Conservation (phyloP, 1,140 invertebrate species). For the Trachelipus rathkii region DNA sequence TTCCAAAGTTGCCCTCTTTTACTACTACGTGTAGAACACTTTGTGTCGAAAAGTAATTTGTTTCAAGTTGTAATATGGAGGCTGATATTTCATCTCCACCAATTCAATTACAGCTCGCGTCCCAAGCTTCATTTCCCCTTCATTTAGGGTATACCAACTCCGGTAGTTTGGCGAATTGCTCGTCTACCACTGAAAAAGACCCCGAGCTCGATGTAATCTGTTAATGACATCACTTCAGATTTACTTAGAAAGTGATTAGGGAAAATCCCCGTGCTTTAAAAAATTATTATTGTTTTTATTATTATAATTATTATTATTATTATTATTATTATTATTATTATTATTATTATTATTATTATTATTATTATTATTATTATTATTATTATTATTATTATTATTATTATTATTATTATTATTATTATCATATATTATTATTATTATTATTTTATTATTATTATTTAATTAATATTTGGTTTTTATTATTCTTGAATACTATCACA, state of each 20-base stretch:
- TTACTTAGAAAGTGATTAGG: background rate
- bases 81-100: background rate
- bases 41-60: background rate
- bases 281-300: background rate
- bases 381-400: too few species aligned
- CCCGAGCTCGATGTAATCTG: background rate
- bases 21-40: background rate
- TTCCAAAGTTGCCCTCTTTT: background rate
- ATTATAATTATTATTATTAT: background rate
- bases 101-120: background rate
- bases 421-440: too few species aligned
- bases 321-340: too few species aligned
- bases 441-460: too few species aligned
- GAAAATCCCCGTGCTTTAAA: background rate
- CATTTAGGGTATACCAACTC: background rate
- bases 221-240: background rate
- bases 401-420: too few species aligned
- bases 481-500: too few species aligned
- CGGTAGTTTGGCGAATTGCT: background rate
- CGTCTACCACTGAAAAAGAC: background rate
- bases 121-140: background rate
- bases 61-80: constrained; percentile 11
- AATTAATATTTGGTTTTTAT: too few species aligned
- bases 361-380: too few species aligned
- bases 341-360: too few species aligned